Conservation (phyloP, 2,797 vertebrate species). For the Vireo griseus region DNA sequence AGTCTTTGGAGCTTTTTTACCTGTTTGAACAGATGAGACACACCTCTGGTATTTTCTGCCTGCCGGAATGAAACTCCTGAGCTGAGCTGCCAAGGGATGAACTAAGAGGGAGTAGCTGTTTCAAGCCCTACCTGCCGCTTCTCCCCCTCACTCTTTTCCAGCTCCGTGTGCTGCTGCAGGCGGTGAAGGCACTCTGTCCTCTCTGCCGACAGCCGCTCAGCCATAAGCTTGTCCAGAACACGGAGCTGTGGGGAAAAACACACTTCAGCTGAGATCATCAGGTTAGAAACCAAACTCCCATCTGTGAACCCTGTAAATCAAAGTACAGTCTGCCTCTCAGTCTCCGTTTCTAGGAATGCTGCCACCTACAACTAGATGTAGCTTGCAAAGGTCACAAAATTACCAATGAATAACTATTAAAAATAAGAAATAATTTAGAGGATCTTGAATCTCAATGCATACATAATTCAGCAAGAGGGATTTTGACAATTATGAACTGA, state of each 20-base stretch:
- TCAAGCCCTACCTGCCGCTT: constrained; percentile 83
- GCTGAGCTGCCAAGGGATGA: background rate
- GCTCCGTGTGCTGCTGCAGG: constrained; percentile 80
- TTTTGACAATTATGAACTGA: background rate
- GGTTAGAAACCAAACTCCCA: background rate
- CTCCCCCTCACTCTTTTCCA: constrained; percentile 82
- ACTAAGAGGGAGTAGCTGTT: background rate
- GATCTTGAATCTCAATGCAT: background rate
- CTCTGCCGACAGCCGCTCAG: constrained; percentile 90
- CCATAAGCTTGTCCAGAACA: constrained; percentile 89
- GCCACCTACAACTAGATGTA: background rate
- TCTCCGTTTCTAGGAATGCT: background rate
- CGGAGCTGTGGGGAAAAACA: constrained; percentile 75
- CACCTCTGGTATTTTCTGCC: background rate
- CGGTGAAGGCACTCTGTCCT: constrained; percentile 86
- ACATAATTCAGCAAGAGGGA: background rate
- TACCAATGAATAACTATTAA: background rate
- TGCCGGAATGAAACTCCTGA: background rate
- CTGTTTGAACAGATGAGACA: background rate
- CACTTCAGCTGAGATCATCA: background rate
- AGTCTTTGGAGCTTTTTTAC: background rate
- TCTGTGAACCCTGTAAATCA: background rate
- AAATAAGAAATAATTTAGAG: background rate
- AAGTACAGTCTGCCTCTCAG: background rate
- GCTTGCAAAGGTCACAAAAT: background rate